Conservation (phyloP, 2,797 vertebrate genomes). For the Oryzias dopingdopingensis region DNA sequence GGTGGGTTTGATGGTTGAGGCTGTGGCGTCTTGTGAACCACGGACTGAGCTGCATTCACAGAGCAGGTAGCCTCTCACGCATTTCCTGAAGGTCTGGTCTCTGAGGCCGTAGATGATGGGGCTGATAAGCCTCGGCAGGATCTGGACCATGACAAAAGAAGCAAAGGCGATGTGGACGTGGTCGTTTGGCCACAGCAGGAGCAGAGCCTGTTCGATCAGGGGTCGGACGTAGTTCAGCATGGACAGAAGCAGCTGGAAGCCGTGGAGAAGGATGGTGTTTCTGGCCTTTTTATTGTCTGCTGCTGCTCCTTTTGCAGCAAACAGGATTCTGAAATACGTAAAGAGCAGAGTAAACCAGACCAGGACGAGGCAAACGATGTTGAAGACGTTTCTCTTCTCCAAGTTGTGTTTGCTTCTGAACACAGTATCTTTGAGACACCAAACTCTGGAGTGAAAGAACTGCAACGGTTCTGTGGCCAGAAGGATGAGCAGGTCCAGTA, state of each 20-base stretch:
- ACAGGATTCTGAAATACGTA: slow-evolving; percentile 62
- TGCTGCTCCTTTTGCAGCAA: slow-evolving; percentile 30
- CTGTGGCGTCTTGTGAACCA: too few species aligned
- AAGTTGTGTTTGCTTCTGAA: slow-evolving; percentile 28
- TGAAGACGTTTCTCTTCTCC: slow-evolving; percentile 31
- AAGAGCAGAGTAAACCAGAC: slow-evolving; percentile 66
- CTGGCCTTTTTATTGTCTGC: slow-evolving; percentile 43
- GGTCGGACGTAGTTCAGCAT: slow-evolving; percentile 43
- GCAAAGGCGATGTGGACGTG: slow-evolving; percentile 3
- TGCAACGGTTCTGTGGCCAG: slow-evolving; percentile 29
- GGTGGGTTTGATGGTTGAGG: too few species aligned
- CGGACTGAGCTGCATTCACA: slow-evolving; percentile 1
- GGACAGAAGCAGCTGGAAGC: slow-evolving; percentile 54
- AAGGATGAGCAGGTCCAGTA: slow-evolving; percentile 53
- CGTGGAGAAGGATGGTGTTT: slow-evolving; percentile 64
- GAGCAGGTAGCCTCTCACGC: slow-evolving; percentile 45
- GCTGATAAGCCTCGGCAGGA: slow-evolving; percentile 58
- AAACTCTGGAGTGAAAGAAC: slow-evolving; percentile 14
- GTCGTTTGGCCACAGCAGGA: slow-evolving; percentile 14
- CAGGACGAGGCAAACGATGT: slow-evolving; percentile 39
- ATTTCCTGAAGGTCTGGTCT: slow-evolving; percentile 49
- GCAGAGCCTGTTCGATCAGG: not conserved
- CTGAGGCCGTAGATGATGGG: slow-evolving; percentile 60
- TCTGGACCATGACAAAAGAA: slow-evolving; percentile 48
- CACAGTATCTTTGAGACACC: slow-evolving; percentile 36